These are phyloP conservation scores for Pseudorasbora parva DNA, from an alignment of 2,113 vertebrate genomes.

Conservation along the genomic window DNA sequence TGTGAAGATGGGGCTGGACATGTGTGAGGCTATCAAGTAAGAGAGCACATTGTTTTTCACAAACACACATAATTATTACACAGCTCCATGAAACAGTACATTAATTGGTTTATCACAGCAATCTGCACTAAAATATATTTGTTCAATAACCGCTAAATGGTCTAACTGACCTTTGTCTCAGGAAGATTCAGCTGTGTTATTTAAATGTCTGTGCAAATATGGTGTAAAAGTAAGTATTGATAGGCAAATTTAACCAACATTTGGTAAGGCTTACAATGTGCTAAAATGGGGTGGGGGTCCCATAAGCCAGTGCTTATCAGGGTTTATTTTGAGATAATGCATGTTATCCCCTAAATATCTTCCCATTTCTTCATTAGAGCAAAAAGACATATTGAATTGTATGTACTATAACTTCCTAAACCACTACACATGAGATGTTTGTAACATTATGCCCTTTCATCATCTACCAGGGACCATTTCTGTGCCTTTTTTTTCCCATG, in stretches of 20 bases:
- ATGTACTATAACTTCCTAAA: slow-evolving; percentile 2
- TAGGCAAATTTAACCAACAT: not conserved
- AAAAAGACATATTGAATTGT: not conserved
- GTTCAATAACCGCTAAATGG: not conserved
- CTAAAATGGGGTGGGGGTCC: too few species aligned
- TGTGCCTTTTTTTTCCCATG: not conserved
- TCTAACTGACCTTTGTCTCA: not conserved
- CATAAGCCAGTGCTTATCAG: not conserved
- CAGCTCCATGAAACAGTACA: not conserved
- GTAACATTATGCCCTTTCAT: slow-evolving; percentile 26
- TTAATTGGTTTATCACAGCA: slow-evolving; percentile 6
- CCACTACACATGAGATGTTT: slow-evolving; percentile 5
- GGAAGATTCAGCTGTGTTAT: not conserved
- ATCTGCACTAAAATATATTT: not conserved
- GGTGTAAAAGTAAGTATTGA: not conserved
- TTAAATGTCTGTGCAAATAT: not conserved
- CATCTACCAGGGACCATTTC: not conserved
- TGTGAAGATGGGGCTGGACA: slow-evolving; percentile 98
- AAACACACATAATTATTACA: not conserved
- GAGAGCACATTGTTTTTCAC: slow-evolving; percentile 64
- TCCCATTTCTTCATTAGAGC: slow-evolving; percentile 1
- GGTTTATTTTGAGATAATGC: slow-evolving; percentile 12
- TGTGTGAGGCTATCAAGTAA: slow-evolving; percentile 99
- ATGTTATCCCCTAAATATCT: not conserved
- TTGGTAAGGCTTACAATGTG: not conserved